Evolutionary conservation across 2,797 vertebrate species (phyloP).

Genomic region (Glyptemys insculpta): DNA sequence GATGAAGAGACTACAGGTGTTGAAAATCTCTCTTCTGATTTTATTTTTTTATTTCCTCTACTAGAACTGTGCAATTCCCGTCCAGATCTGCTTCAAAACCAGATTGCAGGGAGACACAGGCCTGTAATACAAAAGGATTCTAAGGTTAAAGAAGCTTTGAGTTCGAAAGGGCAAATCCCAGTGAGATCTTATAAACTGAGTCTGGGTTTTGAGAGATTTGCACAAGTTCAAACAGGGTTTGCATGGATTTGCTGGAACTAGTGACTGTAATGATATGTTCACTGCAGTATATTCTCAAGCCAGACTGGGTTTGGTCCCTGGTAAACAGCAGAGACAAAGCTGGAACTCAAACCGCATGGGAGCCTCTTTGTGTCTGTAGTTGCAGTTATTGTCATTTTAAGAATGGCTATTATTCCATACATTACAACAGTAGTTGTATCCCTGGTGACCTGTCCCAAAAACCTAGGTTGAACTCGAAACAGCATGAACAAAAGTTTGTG

Average conservation of each 20-base stretch:
- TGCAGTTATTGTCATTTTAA: constrained; percentile 1
- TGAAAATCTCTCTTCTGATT: background rate
- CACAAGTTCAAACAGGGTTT: background rate
- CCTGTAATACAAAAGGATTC: background rate
- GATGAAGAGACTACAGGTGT: background rate
- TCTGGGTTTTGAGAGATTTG: background rate
- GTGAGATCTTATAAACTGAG: background rate
- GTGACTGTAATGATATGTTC: constrained; percentile 1
- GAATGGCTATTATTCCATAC: background rate
- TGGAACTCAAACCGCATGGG: constrained; percentile 8
- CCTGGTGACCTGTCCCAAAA: background rate
- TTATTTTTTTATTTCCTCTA: background rate
- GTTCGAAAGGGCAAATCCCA: constrained; percentile 4
- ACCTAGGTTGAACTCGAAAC: background rate
- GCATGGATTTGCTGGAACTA: background rate
- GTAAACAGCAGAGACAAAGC: constrained; percentile 22
- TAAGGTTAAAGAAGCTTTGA: background rate
- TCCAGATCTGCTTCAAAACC: background rate
- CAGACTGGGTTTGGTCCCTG: constrained; percentile 28
- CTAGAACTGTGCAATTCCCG: background rate
- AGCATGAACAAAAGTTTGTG: background rate
- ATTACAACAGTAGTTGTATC: background rate
- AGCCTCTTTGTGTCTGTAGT: background rate
- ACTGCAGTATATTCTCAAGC: background rate
- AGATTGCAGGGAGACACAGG: background rate